Base-by-base conservation (phyloP, 1,140 invertebrate genomes). In the Nasonia giraulti region DNA sequence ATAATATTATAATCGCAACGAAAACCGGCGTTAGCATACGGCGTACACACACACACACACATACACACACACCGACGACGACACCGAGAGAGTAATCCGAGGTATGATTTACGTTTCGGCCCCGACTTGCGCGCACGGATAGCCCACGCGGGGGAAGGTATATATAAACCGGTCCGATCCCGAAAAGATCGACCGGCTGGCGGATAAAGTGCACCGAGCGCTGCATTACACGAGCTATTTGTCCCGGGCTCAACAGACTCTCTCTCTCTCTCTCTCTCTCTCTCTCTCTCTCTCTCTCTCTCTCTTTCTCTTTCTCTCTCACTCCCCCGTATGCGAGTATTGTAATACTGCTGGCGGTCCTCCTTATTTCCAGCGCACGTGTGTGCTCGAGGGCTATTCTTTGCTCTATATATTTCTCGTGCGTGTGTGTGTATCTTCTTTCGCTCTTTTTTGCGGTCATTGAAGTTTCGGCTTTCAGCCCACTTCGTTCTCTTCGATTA, bases 111-210 rank as follows among this genome's bases (percentile, higher is more conserved):
- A 75, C 37, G 33, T 2, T 31, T 33, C 17, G 1, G 27, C 27
- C 73, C 20, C 66, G 23, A 17, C 10, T 10, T 69, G 66, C 7
- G n/a, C 17, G 50, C 50, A 14, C 50, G n/a, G 62, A 31, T 8
- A n/a, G n/a, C n/a, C n/a, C n/a, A n/a, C n/a, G n/a, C n/a, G n/a
- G n/a, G n/a, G 40, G 11, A 23, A 33, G n/a, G 68, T 31, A 31
- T 11, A 27, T 27, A 71, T 27, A 44, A 75, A 75, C 73, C 73
- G 73, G 73, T 75, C 73, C 73, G 33, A 44, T 75, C 17, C 73
- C 7, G 4, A 75, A 75, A 75, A 44, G 73, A 75, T 62, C 55
- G 55, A 12, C 23, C 68, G 68, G 27, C 68, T 27, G 66, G 20
- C 20, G 66, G 66, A 69, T 69, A 69, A 69, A 69, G 66, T 37